Percentiles rank a stretch among this genome's conserved stretches.
Evolutionary conservation across 2,888 invertebrate genomes (phyloP).

Genomic region (Achlya flavicornis): DNA sequence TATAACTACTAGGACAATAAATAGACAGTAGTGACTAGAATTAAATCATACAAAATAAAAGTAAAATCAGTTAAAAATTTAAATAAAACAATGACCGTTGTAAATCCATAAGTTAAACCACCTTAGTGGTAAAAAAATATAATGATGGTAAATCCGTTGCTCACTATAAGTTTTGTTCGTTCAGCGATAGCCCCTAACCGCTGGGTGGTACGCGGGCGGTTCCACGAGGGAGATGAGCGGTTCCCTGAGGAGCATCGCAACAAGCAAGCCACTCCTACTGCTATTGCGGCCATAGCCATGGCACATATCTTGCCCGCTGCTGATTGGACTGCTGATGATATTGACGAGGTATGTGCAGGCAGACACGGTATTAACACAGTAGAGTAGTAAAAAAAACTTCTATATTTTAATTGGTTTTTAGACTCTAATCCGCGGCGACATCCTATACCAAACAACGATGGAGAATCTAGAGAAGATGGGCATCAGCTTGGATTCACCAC

Average conservation of each 20-base stretch:
- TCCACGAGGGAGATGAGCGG: constrained; percentile 67
- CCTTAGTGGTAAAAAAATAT: not conserved
- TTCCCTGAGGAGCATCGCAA: constrained; percentile 70
- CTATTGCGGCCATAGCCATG: constrained; percentile 71
- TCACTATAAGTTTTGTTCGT: not conserved
- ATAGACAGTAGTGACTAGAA: too few relatives aligned
- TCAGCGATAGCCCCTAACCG: constrained; percentile 70
- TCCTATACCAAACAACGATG: constrained; percentile 69
- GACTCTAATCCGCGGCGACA: constrained; percentile 65
- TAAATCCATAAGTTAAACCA: not conserved
- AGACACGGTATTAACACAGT: too few relatives aligned
- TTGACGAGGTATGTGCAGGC: constrained; percentile 60
- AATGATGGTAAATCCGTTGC: too few relatives aligned
- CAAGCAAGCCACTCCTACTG: constrained; percentile 68
- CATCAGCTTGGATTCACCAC: constrained; percentile 54
- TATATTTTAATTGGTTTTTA: constrained; percentile 23
- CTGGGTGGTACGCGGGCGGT: constrained; percentile 70
- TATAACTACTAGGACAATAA: too few relatives aligned
- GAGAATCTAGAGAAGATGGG: constrained; percentile 71
- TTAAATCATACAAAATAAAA: too few relatives aligned
- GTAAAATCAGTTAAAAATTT: too few relatives aligned
- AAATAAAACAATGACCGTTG: too few relatives aligned
- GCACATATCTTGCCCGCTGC: constrained; percentile 59
- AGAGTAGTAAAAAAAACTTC: not conserved
- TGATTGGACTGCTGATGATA: constrained; percentile 62